Base-by-base conservation (phyloP, 2,113 vertebrate species). In the Sakesphorus luctuosus region DNA sequence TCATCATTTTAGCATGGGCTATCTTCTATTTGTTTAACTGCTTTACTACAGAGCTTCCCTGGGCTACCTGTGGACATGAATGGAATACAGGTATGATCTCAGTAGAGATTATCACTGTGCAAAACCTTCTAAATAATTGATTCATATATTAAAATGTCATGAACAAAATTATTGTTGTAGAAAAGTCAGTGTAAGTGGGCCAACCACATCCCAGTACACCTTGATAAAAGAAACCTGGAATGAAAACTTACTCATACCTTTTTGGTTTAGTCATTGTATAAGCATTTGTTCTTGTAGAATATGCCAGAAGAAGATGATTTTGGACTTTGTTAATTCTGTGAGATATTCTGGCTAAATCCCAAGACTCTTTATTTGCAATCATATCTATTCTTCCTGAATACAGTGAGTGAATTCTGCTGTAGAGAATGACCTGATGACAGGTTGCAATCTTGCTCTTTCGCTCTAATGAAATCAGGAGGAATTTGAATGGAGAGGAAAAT, bases 1-100 rank as follows among this genome's bases (percentile, higher is more conserved):
- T 99, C 97, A 99, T 99, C 80, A 99, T 99, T 97, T 97, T 99
- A 95, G 98, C 99, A 14, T 99, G 99, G 99, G 99, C 99, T 81
- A 99, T 99, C 96, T 99, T 99, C 98, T 99, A 99, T 98, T 98
- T 99, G 97, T 99, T 99, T 96, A 99, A 99, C 97, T 99, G 99
- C 98, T 99, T 99, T 94, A 99, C 99, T 82, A 99, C 98, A 1
- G 99, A 99, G 86, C 98, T 99, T 43, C 99, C 99, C 73, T 99
- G 99, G 99, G 99, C 99, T 65, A 98, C 98, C 20, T 99, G 99
- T 97, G 99, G 99, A 13, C 99, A 99, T 28, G 98, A 99, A 63
- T 99, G 99, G 99, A 99, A 99, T 90, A 99, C 99, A 99, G 99
- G 99, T 99, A 97, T 69, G 96, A 77, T 17, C n/a, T 73, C 63